A percentile compares a stretch with the other conserved stretches of the same genome.
These are phyloP conservation scores for Calonectris borealis DNA, from an alignment of 2,113 vertebrate species.

Conservation along the genomic window DNA sequence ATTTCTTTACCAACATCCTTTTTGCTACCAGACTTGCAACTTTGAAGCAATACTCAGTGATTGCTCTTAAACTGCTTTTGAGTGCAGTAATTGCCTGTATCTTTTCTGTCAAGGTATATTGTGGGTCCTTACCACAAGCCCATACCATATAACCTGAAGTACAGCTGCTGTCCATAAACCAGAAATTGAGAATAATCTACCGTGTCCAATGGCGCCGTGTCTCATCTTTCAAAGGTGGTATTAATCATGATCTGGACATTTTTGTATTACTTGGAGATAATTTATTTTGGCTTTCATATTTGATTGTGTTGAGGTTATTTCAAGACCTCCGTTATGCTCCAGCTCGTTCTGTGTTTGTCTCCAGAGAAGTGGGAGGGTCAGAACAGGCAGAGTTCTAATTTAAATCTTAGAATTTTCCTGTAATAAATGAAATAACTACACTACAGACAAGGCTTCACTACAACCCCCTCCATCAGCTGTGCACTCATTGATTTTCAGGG, in stretches of 20 bases:
- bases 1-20: neutral
- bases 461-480: neutral
- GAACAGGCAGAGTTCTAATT: neutral
- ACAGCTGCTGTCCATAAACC: neutral
- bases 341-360: neutral
- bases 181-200: neutral
- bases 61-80: neutral
- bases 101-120: neutral
- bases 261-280: neutral
- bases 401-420: neutral
- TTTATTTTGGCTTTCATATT: neutral
- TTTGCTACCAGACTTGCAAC: neutral
- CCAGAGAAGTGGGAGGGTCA: neutral
- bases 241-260: neutral
- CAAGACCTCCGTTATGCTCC: neutral
- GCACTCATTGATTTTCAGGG: neutral
- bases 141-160: neutral
- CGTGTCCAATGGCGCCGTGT: rapidly evolving
- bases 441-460: neutral
- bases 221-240: neutral
- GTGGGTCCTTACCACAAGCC: neutral
- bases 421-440: neutral
- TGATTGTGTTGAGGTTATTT: neutral
- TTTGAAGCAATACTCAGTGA: neutral
- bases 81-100: neutral